phyloP scores from a whole-genome alignment of 2,888 invertebrate species.

The Pyrgus malvae region DNA sequence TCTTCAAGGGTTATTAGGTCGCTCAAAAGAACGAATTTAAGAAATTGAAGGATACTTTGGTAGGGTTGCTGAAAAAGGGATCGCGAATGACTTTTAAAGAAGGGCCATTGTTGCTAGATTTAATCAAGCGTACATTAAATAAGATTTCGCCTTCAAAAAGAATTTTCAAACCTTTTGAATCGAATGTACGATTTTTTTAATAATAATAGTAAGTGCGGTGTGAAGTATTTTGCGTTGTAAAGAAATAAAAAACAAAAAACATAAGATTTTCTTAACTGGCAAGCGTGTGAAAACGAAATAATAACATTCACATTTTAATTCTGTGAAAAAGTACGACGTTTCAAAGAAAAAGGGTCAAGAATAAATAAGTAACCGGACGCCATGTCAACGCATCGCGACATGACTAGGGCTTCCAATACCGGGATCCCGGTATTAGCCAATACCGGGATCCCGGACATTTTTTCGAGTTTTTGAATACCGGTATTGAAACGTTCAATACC shows the following conservation, averaged over 20 bases:
- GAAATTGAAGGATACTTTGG: slow-evolving; percentile 13
- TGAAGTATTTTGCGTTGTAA: background rate
- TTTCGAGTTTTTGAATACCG: no score
- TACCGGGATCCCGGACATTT: no score
- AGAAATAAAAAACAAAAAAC: background rate
- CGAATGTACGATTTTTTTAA: background rate
- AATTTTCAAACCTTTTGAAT: background rate
- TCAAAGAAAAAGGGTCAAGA: slow-evolving; percentile 20
- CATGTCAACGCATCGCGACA: slow-evolving; percentile 39
- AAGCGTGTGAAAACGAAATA: slow-evolving; percentile 36
- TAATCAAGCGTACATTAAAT: slow-evolving; percentile 12
- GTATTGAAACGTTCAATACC: no score
- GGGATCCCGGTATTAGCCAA: no score
- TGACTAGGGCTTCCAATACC: no score
- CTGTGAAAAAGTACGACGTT: slow-evolving; percentile 34
- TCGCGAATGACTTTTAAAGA: background rate
- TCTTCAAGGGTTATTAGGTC: slow-evolving; percentile 6
- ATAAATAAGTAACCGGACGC: slow-evolving; percentile 41
- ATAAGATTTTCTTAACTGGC: background rate
- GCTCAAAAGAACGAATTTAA: slow-evolving; percentile 9
- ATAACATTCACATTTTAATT: slow-evolving; percentile 27
- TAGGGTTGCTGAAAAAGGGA: slow-evolving; percentile 10
- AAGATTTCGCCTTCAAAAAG: slow-evolving; percentile 4
- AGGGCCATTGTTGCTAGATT: slow-evolving; percentile 5
- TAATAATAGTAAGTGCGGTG: no score